Conservation (phyloP, 2,113 vertebrate genomes). For the Tauraco erythrolophus region DNA sequence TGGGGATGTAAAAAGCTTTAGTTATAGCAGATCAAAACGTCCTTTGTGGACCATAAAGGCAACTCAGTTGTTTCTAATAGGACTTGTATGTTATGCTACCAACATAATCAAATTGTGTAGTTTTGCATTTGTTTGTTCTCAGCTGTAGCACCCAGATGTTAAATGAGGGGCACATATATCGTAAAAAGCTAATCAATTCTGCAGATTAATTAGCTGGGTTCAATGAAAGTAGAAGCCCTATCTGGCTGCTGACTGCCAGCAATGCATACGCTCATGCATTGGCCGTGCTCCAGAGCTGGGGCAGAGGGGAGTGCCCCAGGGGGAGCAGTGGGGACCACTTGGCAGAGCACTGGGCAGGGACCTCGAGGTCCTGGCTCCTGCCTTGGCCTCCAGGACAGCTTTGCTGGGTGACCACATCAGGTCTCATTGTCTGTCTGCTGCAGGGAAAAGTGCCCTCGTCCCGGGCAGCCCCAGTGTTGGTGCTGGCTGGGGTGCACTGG, state of each 20-base stretch:
- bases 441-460: no score
- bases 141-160: not conserved
- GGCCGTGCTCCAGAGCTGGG: accelerated
- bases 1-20: not conserved
- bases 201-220: constrained; percentile 39
- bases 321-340: not conserved
- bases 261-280: accelerated
- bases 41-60: not conserved
- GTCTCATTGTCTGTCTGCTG: not conserved
- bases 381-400: accelerated
- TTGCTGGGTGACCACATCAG: not conserved
- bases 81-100: not conserved
- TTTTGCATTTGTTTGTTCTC: constrained; percentile 10
- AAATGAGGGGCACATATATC: not conserved
- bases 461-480: accelerated
- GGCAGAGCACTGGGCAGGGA: not conserved
- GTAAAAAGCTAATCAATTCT: constrained; percentile 32
- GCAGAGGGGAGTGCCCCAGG: accelerated
- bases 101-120: not conserved
- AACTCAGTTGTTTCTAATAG: not conserved
- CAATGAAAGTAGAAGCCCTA: not conserved
- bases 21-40: not conserved
- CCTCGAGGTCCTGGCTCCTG: not conserved
- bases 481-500: not conserved
- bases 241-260: not conserved